Evolutionary conservation across 2,888 invertebrate species (phyloP).

Genomic region (Hypselothyrea guttata): DNA sequence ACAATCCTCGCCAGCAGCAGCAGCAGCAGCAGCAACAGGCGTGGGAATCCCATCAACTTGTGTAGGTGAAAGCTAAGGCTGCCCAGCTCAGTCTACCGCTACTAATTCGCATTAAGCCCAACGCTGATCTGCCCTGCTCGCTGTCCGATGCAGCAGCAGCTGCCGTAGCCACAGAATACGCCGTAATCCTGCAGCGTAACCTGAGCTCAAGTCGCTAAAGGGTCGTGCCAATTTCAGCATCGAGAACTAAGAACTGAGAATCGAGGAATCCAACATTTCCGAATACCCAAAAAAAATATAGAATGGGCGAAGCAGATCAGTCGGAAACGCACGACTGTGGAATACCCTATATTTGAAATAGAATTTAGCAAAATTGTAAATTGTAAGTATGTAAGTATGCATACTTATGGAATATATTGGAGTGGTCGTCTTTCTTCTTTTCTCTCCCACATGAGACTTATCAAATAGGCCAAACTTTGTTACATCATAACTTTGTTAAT

Average conservation of each 20-base stretch:
- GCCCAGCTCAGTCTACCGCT: conserved; percentile 49
- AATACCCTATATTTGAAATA: no score
- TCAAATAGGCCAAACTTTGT: no score
- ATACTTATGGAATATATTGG: no score
- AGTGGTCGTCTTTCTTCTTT: no score
- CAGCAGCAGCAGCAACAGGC: conserved; percentile 61
- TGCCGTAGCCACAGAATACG: conserved; percentile 33
- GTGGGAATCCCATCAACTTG: conserved; percentile 69
- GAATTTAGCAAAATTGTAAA: no score
- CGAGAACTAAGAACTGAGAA: no score
- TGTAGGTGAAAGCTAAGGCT: conserved; percentile 27
- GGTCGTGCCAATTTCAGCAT: conserved; percentile 25
- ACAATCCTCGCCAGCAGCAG: conserved; percentile 36
- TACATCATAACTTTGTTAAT: no score
- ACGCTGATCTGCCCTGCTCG: conserved; percentile 28
- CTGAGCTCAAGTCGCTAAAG: conserved; percentile 58
- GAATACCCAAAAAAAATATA: no score
- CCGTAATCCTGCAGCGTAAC: conserved; percentile 57
- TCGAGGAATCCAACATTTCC: neutral
- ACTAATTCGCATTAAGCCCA: conserved; percentile 75
- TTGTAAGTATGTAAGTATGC: no score
- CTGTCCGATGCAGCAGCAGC: conserved; percentile 53
- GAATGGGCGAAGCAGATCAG: no score
- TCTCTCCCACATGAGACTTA: no score
- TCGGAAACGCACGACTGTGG: no score